These are phyloP conservation scores for Bradypodion pumilum DNA, from an alignment of 2,797 vertebrate genomes.

Conservation along the genomic window DNA sequence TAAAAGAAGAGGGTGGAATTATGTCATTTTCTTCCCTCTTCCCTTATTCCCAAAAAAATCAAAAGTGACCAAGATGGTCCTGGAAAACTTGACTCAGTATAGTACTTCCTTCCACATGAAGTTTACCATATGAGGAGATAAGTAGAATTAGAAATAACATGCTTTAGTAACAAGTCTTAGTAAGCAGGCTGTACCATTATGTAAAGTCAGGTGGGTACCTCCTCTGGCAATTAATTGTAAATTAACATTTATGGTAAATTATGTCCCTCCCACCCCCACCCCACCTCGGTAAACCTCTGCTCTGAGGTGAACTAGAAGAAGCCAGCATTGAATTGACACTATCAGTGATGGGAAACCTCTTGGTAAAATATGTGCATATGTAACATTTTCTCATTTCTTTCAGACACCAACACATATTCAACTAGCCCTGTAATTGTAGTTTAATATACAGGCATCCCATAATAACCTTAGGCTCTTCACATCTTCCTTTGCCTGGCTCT, in stretches of 20 bases:
- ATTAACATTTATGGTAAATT: too few species aligned
- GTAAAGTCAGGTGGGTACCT: too few species aligned
- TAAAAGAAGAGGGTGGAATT: constrained; percentile 37
- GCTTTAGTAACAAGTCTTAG: constrained; percentile 5
- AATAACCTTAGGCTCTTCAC: not conserved
- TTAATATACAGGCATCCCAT: too few species aligned
- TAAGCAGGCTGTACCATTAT: too few species aligned
- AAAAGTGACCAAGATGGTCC: constrained; percentile 39
- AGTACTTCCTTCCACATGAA: constrained; percentile 26
- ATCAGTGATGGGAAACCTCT: not conserved
- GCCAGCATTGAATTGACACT: not conserved
- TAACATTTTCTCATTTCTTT: not conserved
- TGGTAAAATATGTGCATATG: not conserved
- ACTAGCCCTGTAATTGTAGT: too few species aligned
- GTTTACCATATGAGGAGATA: constrained; percentile 22
- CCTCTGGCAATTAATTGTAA: too few species aligned
- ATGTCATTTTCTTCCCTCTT: constrained; percentile 41
- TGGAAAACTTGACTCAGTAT: constrained; percentile 46
- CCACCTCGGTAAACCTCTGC: not conserved
- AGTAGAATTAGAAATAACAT: constrained; percentile 33
- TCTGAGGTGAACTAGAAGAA: not conserved
- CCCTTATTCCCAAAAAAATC: constrained; percentile 21
- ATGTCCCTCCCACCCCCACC: too few species aligned
- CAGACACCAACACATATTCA: not conserved
- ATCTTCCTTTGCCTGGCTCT: not conserved